Base-by-base conservation (phyloP, 2,888 invertebrate species). In the Trichopria drosophilae region DNA sequence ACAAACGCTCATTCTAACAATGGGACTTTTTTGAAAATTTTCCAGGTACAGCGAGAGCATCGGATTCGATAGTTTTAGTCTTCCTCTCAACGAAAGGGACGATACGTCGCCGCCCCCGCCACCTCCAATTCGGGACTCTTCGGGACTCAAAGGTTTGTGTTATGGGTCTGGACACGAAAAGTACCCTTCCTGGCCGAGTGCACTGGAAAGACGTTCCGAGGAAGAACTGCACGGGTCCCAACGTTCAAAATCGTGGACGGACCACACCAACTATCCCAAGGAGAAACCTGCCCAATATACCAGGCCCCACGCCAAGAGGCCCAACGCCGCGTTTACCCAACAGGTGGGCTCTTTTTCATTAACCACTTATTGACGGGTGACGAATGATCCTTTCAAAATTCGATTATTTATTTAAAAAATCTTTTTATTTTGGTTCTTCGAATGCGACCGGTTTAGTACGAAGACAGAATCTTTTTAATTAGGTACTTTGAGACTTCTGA, bases 131-230 rank as follows among this genome's bases (percentile, higher is more conserved):
- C 77, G 86, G 61, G 85, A 86, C 73, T 81, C 84, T 20, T 83
- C 85, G 55, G 84, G 83, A 66, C 80, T 86, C 69, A 84, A 83
- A 70, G 81, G 81, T 60, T 80, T 84, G 64, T 82, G 82, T 63
- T 84, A 84, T 76, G 84, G 84, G 35, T 83, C 85, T 51, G 85
- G 84, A 53, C 86, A 87, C 78, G 87, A 86, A 72, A 87, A 86
- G 69, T 86, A 83, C 68, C 86, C 87, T 2, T 86, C 86, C 53
- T 87, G 86, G 86, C 86, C 87, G 12, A 84, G 84, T 58, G 81
- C 82, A 28, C 80, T 82, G 22, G 80, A 81, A 52, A 79, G 81
- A 52, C 77, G 79, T 49, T 77, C 80, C 31, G 70, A 74, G 50
- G 79, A 80, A 52, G 71, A 72, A 31, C 55, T 61, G 32, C 70